These are phyloP conservation scores for Leptinotarsa juncta DNA, from an alignment of 2,888 invertebrate species.

Conservation along the genomic window DNA sequence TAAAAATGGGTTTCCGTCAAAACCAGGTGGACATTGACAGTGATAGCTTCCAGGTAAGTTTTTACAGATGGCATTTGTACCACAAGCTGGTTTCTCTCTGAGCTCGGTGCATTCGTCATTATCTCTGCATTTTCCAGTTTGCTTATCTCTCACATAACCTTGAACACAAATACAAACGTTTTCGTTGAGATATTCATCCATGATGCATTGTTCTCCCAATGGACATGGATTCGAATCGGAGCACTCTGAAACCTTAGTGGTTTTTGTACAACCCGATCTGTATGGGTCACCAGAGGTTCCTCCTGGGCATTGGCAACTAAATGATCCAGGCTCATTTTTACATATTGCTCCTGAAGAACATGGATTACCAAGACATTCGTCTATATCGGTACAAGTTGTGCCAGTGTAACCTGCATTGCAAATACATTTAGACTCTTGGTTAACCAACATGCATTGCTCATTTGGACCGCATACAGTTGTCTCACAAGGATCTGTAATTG, in stretches of 20 bases:
- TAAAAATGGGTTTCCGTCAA: constrained; percentile 90
- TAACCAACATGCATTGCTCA: constrained; percentile 88
- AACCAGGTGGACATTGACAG: constrained; percentile 89
- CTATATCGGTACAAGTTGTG: constrained; percentile 84
- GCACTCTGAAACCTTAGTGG: constrained; percentile 76
- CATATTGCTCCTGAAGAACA: constrained; percentile 90
- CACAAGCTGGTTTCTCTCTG: constrained; percentile 83
- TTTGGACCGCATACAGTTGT: constrained; percentile 85
- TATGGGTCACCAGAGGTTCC: constrained; percentile 86
- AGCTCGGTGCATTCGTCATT: constrained; percentile 86
- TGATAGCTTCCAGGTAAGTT: constrained; percentile 94
- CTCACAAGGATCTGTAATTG: constrained; percentile 90
- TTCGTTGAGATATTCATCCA: constrained; percentile 77
- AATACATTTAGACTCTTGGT: constrained; percentile 85
- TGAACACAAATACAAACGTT: constrained; percentile 91
- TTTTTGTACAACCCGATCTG: constrained; percentile 78
- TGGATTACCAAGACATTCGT: constrained; percentile 86
- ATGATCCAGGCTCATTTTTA: constrained; percentile 87
- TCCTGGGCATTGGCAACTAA: constrained; percentile 88
- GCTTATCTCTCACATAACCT: constrained; percentile 83
- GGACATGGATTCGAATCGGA: constrained; percentile 83
- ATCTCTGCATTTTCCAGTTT: constrained; percentile 83
- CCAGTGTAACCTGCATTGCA: constrained; percentile 82
- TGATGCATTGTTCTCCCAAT: constrained; percentile 85
- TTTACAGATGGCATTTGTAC: constrained; percentile 89